Percentiles rank a stretch among this genome's conserved stretches.
Evolutionary conservation across 2,113 vertebrate species (phyloP).

Genomic region (Chiloscyllium plagiosum): DNA sequence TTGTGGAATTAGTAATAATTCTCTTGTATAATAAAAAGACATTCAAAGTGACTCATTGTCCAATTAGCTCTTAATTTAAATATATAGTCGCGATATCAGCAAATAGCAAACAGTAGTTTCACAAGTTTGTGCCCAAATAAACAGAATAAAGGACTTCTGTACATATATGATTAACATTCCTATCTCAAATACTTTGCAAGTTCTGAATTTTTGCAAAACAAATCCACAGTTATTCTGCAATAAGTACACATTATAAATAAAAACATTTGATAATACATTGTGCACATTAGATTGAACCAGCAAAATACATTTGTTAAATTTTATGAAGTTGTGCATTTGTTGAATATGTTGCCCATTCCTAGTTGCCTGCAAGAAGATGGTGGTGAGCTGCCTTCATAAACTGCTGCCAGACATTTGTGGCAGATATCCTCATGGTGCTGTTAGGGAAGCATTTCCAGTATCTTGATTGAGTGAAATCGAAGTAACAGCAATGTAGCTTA

Average conservation of each 20-base stretch:
- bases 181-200: not conserved
- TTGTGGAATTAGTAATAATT: not conserved
- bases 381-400: too few species aligned
- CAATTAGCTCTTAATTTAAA: not conserved
- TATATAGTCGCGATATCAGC: not conserved
- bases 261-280: not conserved
- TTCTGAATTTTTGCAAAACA: not conserved
- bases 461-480: too few species aligned
- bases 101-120: not conserved
- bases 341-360: too few species aligned
- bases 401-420: too few species aligned
- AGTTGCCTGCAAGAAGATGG: too few species aligned
- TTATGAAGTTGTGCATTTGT: too few species aligned
- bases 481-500: too few species aligned
- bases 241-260: not conserved
- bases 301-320: not conserved
- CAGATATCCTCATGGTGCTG: too few species aligned
- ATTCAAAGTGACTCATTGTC: not conserved
- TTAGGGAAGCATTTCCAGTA: too few species aligned
- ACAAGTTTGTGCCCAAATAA: not conserved
- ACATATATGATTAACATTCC: not conserved
- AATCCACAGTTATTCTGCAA: not conserved
- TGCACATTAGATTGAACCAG: not conserved
- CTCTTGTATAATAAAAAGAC: not conserved
- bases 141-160: not conserved